Evolutionary conservation across 2,888 invertebrate genomes (phyloP).

Genomic region (Epinotia bilunana): DNA sequence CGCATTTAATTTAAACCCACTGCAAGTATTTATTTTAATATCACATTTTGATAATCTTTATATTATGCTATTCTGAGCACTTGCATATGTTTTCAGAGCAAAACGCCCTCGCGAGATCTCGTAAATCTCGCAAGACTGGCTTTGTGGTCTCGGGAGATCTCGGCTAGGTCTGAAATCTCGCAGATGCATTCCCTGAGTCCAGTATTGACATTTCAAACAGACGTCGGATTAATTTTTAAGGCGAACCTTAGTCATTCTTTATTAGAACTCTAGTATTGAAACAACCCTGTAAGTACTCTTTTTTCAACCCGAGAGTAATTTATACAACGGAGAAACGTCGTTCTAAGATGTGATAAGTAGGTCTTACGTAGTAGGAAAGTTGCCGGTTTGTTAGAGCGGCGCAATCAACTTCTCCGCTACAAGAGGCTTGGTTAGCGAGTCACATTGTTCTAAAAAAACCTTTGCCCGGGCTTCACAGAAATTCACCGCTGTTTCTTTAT

Average conservation of each 20-base stretch:
- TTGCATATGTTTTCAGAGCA: too few relatives aligned
- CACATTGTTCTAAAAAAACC: slow-evolving; percentile 71
- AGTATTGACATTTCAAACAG: not conserved
- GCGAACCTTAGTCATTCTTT: not conserved
- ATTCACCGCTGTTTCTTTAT: slow-evolving; percentile 70
- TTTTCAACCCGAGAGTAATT: slow-evolving; percentile 14
- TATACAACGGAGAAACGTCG: slow-evolving; percentile 25
- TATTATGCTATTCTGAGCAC: too few relatives aligned
- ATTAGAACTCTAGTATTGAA: not conserved
- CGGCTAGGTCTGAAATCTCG: too few relatives aligned
- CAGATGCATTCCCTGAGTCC: too few relatives aligned
- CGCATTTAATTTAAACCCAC: too few relatives aligned
- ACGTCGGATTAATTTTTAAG: not conserved
- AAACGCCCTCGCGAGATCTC: too few relatives aligned
- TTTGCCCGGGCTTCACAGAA: slow-evolving; percentile 67
- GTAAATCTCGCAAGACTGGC: too few relatives aligned
- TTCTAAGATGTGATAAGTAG: slow-evolving; percentile 36
- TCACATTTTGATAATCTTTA: too few relatives aligned
- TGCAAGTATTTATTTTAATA: too few relatives aligned
- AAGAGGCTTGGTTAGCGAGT: slow-evolving; percentile 61
- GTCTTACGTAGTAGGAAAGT: slow-evolving; percentile 50
- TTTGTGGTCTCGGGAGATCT: too few relatives aligned
- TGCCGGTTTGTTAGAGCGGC: slow-evolving; percentile 57
- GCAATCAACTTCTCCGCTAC: slow-evolving; percentile 59
- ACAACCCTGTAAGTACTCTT: not conserved